Evolutionary conservation across 2,888 invertebrate species (phyloP), one percentile per base, ranked within the genome.

Genomic region (Subacronicta megacephala): DNA sequence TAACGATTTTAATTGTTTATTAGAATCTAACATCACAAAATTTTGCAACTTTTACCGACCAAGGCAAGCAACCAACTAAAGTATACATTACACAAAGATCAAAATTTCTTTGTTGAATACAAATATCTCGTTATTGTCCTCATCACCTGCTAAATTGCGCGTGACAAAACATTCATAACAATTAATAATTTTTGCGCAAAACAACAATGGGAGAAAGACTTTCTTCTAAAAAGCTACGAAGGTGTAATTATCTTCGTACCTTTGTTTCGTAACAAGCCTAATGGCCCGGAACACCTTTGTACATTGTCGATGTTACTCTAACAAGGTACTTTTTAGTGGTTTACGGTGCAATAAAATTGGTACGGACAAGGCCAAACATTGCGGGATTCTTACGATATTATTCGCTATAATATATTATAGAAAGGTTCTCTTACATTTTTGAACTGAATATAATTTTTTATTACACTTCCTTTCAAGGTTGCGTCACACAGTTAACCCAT

Each of bases 251-350:
- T 90, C 84, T 75, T 68, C 69, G 42, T 72, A 77, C 80, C 81
- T 82, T 91, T 91, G 89, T 92, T 87, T 89, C 74, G 82, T 85
- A 88, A 90, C 82, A 81, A 64, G 80, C 59, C 72, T 89, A 89
- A 93, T 91, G 87, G 84, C 43, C 82, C 87, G 83, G 82, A 89
- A 90, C 91, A 88, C 87, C 84, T 87, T 89, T 83, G 82, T 80
- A 83, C 85, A 83, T 88, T 86, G 88, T 89, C 81, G 80, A 70
- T 75, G 73, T 74, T 80, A 76, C 82, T 83, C 75, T 85, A 82
- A 85, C 88, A 85, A 90, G 88, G 87, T 84, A 87, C 89, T 88
- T 90, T 92, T 92, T 91, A 90, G 92, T 89, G 93, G 93, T 93
- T 92, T 91, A 93, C 89, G 88, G 83, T 70, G 87, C 76, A 85